phyloP scores from a whole-genome alignment of 2,113 vertebrate species.

The Condylura cristata region DNA sequence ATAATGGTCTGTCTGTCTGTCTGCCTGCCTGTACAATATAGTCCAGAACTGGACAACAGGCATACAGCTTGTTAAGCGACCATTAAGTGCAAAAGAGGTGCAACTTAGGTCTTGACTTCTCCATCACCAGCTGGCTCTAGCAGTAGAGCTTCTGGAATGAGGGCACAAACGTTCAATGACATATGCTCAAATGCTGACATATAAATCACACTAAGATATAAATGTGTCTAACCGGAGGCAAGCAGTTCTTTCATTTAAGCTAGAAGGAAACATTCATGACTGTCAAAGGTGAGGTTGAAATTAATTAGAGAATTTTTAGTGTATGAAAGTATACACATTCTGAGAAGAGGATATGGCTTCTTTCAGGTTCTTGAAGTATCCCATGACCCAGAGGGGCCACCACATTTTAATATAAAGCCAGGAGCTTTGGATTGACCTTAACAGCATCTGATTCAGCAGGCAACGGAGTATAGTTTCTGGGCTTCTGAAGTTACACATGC shows the following conservation, averaged over 20 bases:
- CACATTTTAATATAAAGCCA: not conserved
- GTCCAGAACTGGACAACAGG: not conserved
- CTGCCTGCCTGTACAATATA: not conserved
- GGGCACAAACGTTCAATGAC: constrained; percentile 1
- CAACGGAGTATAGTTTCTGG: not conserved
- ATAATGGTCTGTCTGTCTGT: not conserved
- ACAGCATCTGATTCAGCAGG: not conserved
- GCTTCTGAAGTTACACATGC: not conserved
- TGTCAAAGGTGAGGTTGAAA: constrained; percentile 8
- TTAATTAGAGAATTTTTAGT: constrained; percentile 29
- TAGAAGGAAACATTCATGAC: not conserved
- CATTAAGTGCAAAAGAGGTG: not conserved
- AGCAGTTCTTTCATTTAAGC: not conserved
- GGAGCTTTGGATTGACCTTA: not conserved
- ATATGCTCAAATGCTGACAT: not conserved
- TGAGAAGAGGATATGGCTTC: not conserved
- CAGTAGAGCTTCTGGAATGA: not conserved
- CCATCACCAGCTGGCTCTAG: not conserved
- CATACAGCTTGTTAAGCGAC: not conserved
- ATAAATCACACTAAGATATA: not conserved
- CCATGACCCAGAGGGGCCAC: not conserved
- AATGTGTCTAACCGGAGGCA: not conserved
- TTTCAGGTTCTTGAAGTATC: not conserved
- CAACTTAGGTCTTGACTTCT: not conserved
- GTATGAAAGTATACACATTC: not conserved